A percentile compares a stretch with the other conserved stretches of the same genome.
These are phyloP conservation scores for Probaryconus sp. DNA, from an alignment of 1,140 invertebrate species.

Conservation along the genomic window DNA sequence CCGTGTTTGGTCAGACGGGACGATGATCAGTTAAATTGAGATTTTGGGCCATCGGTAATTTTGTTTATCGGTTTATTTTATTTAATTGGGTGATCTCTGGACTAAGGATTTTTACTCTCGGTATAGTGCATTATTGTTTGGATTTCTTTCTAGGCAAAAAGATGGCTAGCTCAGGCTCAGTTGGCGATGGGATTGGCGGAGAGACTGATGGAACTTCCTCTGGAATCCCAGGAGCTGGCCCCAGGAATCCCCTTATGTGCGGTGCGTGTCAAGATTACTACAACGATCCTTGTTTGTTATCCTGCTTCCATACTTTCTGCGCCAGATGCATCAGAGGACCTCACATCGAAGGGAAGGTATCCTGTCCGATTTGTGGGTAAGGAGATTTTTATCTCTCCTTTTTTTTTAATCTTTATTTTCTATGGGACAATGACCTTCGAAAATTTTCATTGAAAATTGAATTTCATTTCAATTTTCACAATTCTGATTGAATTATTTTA, in stretches of 20 bases:
- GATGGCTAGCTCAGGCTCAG: slow-evolving; percentile 69
- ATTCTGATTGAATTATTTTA: too few relatives aligned
- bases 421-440: too few relatives aligned
- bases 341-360: slow-evolving; percentile 81
- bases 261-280: slow-evolving; percentile 84
- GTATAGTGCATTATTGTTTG: too few relatives aligned
- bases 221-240: slow-evolving; percentile 49
- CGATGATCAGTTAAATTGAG: slow-evolving; percentile 24
- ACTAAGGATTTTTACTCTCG: too few relatives aligned
- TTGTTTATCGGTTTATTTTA: too few relatives aligned
- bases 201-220: slow-evolving; percentile 65
- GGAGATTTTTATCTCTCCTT: slow-evolving; percentile 38
- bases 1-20: slow-evolving; percentile 35
- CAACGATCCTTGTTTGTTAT: slow-evolving; percentile 83
- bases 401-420: too few relatives aligned
- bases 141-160: too few relatives aligned
- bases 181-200: slow-evolving; percentile 62
- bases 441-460: too few relatives aligned
- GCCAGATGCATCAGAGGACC: slow-evolving; percentile 81
- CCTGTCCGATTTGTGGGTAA: slow-evolving; percentile 85
- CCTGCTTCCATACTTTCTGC: slow-evolving; percentile 85
- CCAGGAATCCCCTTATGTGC: slow-evolving; percentile 82
- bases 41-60: too few relatives aligned
- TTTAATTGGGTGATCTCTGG: too few relatives aligned
- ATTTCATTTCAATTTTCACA: too few relatives aligned